Evolutionary conservation across 2,113 vertebrate species (phyloP).

Genomic region (Lasiurus cinereus): DNA sequence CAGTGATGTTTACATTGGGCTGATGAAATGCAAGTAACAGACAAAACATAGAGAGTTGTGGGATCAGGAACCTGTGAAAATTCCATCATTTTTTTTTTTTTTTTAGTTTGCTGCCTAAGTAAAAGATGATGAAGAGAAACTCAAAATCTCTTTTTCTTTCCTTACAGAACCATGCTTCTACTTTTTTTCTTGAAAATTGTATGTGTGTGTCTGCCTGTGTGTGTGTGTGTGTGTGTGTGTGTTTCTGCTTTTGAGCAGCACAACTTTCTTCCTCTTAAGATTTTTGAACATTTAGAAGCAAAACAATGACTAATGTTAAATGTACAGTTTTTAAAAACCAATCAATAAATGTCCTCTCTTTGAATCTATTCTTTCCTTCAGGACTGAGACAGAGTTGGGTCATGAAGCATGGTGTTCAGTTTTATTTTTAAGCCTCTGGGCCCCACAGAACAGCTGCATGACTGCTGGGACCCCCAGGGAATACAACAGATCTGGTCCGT

Average conservation of each 20-base stretch:
- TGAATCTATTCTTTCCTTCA: constrained; percentile 36
- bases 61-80: constrained; percentile 50
- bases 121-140: constrained; percentile 15
- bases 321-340: background rate
- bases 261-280: background rate
- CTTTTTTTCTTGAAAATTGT: background rate
- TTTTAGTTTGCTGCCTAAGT: constrained; percentile 22
- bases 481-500: background rate
- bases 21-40: constrained; percentile 73
- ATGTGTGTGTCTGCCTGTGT: background rate
- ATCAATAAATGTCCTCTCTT: constrained; percentile 2
- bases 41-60: constrained; percentile 74
- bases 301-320: constrained; percentile 23
- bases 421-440: constrained; percentile 69
- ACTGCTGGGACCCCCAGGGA: background rate
- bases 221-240: background rate
- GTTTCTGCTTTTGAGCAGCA: background rate
- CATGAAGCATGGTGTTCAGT: background rate
- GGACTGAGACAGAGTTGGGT: background rate
- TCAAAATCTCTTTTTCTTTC: background rate
- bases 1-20: constrained; percentile 73
- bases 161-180: constrained; percentile 32
- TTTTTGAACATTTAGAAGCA: constrained; percentile 16
- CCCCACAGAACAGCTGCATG: constrained; percentile 59
- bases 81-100: background rate